Evolutionary conservation across 2,888 invertebrate species (phyloP), one percentile per base, ranked within the genome.

Genomic region (Rosalia funebris): DNA sequence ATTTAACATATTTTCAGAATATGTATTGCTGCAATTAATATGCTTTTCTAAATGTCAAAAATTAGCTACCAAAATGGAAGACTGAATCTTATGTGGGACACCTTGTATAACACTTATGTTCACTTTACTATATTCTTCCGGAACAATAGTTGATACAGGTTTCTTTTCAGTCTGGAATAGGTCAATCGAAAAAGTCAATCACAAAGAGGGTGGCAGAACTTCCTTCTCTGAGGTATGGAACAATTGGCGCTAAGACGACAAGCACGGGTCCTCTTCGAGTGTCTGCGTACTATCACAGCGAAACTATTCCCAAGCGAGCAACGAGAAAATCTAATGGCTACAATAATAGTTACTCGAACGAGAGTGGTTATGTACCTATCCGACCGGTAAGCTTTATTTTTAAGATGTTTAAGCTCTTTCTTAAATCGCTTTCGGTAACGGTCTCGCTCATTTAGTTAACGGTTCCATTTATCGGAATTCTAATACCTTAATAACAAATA

Each of bases 211-310:
- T 77, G 19, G 71, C 72, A 2, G 79, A 79, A 63, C 71, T 78
- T n/a, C 79, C 79, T 3, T 76, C 77, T 1, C 62, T 79, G n/a
- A 63, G 76, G 59, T 79, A 78, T 63, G 77, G 78, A 19, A 65
- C 74, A 11, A 60, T 77, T 19, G 78, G 76, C 10, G 71, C 74
- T 14, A 75, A 64, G 53, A 71, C 69, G 47, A 55, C 66, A 9
- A 66, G 62, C 48, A 74, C 72, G 1, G 77, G 76, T 5, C 76
- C 77, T 1, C 60, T 77, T 17, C 67, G 74, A 17, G 68, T 78
- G 4, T 17, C 46, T 45, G 41, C 39, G 44, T 50, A 63, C 10
- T 66, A 66, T 60, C 59, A 65, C 11, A 52, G 45, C 19, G 73
- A 74, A 11, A 66, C 73, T 39, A 37, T 70, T 60, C 71, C 71